A percentile compares a stretch with the other conserved stretches of the same genome.
Evolutionary conservation across 2,888 invertebrate genomes (phyloP).

Genomic region (Amphiduros pacificus): DNA sequence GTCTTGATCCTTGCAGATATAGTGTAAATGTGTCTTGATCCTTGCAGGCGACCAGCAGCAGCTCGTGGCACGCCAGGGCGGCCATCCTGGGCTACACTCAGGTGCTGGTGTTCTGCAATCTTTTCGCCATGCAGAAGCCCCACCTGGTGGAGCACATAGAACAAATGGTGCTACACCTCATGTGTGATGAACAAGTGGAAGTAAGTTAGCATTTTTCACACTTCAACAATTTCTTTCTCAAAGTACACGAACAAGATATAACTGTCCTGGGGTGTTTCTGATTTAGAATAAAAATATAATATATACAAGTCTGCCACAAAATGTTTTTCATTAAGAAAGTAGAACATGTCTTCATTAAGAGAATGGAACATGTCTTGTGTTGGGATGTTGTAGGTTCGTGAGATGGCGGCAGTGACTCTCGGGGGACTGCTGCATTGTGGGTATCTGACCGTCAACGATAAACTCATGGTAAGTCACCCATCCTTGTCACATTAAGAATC

Average conservation of each 20-base stretch:
- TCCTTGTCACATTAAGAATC: too few relatives aligned
- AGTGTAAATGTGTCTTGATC: too few relatives aligned
- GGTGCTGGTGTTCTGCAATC: slow-evolving; percentile 64
- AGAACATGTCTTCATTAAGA: too few relatives aligned
- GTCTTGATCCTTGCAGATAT: too few relatives aligned
- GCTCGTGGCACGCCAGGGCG: slow-evolving; percentile 63
- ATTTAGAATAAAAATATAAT: too few relatives aligned
- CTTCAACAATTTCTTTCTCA: too few relatives aligned
- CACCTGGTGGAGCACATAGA: slow-evolving; percentile 45
- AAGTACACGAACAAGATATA: too few relatives aligned
- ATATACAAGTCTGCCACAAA: too few relatives aligned
- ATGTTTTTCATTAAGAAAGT: too few relatives aligned
- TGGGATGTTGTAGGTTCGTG: slow-evolving; percentile 69
- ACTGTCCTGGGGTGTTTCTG: too few relatives aligned
- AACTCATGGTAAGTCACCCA: slow-evolving; percentile 63
- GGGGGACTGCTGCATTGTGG: slow-evolving; percentile 85
- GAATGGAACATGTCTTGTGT: too few relatives aligned
- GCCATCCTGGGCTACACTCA: slow-evolving; percentile 62
- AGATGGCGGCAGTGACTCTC: slow-evolving; percentile 78
- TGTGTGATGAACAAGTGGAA: slow-evolving; percentile 58
- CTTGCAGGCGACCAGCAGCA: slow-evolving; percentile 46
- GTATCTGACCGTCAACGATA: slow-evolving; percentile 66
- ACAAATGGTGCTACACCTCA: slow-evolving; percentile 65
- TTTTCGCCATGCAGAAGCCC: slow-evolving; percentile 57
- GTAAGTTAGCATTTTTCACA: slow-evolving; percentile 32